Evolutionary conservation across 1,140 invertebrate genomes (phyloP).

Genomic region (Stegodyphus dumicola): DNA sequence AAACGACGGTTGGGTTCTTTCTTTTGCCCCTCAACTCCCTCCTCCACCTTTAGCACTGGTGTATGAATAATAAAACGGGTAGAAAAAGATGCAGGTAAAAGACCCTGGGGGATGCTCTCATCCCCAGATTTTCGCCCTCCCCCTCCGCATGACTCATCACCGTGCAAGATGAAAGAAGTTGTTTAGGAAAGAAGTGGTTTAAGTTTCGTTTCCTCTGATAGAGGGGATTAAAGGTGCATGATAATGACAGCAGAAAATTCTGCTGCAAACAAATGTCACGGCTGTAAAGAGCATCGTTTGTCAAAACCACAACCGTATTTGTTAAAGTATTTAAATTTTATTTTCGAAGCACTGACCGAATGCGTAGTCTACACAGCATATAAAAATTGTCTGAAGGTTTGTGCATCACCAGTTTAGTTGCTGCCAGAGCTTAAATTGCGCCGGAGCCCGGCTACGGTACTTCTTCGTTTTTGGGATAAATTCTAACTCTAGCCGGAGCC

Average conservation of each 20-base stretch:
- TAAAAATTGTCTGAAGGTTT: too few relatives aligned
- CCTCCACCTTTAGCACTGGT: conserved; percentile 8
- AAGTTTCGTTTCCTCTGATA: neutral
- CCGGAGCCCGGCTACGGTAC: too few relatives aligned
- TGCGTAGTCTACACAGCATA: too few relatives aligned
- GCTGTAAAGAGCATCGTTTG: too few relatives aligned
- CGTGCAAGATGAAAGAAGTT: neutral
- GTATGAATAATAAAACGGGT: neutral
- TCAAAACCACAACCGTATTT: too few relatives aligned
- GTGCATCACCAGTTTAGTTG: too few relatives aligned
- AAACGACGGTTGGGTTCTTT: conserved; percentile 23
- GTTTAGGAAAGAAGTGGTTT: neutral
- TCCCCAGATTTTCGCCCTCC: conserved; percentile 3
- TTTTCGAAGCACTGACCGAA: too few relatives aligned
- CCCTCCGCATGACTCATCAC: neutral
- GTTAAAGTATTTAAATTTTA: too few relatives aligned
- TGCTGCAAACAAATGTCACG: too few relatives aligned
- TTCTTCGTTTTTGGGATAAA: too few relatives aligned
- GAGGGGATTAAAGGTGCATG: neutral
- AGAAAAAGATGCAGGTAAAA: conserved; percentile 43
- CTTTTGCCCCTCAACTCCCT: neutral
- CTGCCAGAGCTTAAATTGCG: too few relatives aligned
- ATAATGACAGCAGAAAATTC: neutral
- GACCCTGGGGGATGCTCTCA: conserved; percentile 35
- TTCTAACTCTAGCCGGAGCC: too few relatives aligned